Conservation (phyloP, 2,113 vertebrate genomes). For the Sphaerodactylus townsendi region DNA sequence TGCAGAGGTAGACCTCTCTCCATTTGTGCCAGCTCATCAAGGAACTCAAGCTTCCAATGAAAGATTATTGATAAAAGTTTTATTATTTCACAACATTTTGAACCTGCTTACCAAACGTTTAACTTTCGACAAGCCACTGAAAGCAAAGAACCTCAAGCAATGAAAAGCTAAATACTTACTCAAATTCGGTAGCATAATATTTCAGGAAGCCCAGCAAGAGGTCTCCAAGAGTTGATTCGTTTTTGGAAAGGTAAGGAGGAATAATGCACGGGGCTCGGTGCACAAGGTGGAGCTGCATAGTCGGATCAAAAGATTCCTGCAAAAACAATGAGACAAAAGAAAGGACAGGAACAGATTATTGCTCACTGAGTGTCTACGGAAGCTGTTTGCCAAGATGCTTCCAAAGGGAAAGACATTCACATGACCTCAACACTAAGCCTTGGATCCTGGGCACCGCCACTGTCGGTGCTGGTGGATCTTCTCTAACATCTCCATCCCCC, state of each 20-base stretch:
- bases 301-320: constrained; percentile 88
- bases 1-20: no score
- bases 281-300: constrained; percentile 85
- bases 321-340: constrained; percentile 54
- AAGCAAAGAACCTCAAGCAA: constrained; percentile 1
- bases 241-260: constrained; percentile 87
- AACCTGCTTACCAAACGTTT: background rate
- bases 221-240: constrained; percentile 87
- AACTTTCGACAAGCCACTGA: no score
- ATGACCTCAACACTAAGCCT: no score
- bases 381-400: constrained; percentile 20
- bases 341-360: background rate
- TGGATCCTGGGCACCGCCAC: no score
- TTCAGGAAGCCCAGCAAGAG: constrained; percentile 92
- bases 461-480: no score
- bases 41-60: background rate
- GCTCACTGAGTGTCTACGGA: background rate
- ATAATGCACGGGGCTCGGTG: constrained; percentile 81
- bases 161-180: constrained; percentile 77
- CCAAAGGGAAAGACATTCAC: background rate
- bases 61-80: background rate
- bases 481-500: no score
- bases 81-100: background rate
- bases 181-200: constrained; percentile 93
- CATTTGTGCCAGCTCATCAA: background rate